Evolutionary conservation across 2,113 vertebrate species (phyloP).

Genomic region (Epinephelus fuscoguttatus): DNA sequence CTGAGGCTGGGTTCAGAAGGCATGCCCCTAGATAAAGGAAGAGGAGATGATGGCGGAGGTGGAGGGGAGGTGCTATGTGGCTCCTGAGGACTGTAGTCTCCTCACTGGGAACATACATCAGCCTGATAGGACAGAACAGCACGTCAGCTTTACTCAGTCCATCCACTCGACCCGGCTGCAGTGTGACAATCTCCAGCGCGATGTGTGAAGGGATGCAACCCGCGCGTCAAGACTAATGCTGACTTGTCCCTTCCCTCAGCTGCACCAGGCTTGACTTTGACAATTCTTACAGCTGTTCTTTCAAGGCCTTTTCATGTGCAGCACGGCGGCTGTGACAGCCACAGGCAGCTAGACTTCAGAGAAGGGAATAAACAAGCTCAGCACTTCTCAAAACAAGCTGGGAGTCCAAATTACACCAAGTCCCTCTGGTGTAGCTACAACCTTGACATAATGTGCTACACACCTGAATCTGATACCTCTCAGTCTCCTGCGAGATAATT

Average conservation of each 20-base stretch:
- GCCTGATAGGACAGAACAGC: slow-evolving; percentile 76
- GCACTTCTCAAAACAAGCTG: slow-evolving; percentile 60
- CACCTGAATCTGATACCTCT: slow-evolving; percentile 61
- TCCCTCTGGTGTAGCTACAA: slow-evolving; percentile 67
- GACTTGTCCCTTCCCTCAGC: slow-evolving; percentile 38
- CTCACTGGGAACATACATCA: slow-evolving; percentile 75
- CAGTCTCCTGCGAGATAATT: slow-evolving; percentile 25
- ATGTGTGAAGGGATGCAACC: slow-evolving; percentile 66
- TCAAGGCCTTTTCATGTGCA: slow-evolving; percentile 24
- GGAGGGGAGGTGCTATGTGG: slow-evolving; percentile 53
- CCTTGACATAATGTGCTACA: slow-evolving; percentile 72
- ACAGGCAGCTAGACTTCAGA: slow-evolving; percentile 23
- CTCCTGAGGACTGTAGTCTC: slow-evolving; percentile 71
- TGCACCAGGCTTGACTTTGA: slow-evolving; percentile 31
- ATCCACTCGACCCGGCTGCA: slow-evolving; percentile 44
- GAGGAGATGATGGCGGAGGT: slow-evolving; percentile 55
- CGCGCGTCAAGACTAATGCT: slow-evolving; percentile 38
- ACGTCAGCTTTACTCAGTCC: slow-evolving; percentile 68
- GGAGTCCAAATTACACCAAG: slow-evolving; percentile 53
- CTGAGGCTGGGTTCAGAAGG: slow-evolving; percentile 93
- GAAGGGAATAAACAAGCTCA: slow-evolving; percentile 51
- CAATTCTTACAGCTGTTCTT: slow-evolving; percentile 27
- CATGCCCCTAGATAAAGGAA: slow-evolving; percentile 86
- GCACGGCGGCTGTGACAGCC: slow-evolving; percentile 5
- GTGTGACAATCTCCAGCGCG: slow-evolving; percentile 52